Evolutionary conservation across 1,140 invertebrate species (phyloP), one percentile per base, ranked within the genome.

Genomic region (Drosophila tropicalis): DNA sequence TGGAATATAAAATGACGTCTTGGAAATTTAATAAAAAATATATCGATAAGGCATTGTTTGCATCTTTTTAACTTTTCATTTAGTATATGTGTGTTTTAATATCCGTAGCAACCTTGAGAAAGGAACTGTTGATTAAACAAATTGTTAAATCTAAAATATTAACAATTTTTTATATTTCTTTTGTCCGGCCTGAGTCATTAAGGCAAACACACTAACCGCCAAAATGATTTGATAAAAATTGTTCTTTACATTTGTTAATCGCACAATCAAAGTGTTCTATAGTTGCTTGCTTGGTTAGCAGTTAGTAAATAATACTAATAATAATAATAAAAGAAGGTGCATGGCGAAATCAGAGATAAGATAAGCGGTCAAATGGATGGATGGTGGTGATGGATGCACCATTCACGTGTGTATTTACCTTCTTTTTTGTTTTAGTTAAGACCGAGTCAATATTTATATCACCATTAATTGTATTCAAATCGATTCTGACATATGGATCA

Each of bases 401-500:
- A 62, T 39, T 22, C 22, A 32, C 13, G 6, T 57, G 12, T 10
- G 12, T 70, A 71, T 1, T 89, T 94, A 97, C 97, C 95, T 97
- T 98, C 94, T 98, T 99, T 93, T 98, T 99, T 58, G 98, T 99
- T 94, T 97, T 97, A 57, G 98, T 99, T 90, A 97, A 95, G 92
- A 98, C 96, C 72, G 96, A 96, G 93, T 99, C 97, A 92, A 99
- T 95, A 57, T 96, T 96, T 86, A 96, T 94, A 93, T 98, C 96
- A 81, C 96, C 95, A 91, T 96, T 96, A 67, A 96, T 95, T 77
- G 95, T 96, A 87, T 97, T 96, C 72, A 99, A 94, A 92, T 98
- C 97, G 91, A 99, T 96, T 82, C 96, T 94, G 10, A 99, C 98
- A 94, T 99, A 99, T 36, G 98, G 98, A 94, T 99, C 98, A 95